Evolutionary conservation across 2,888 invertebrate genomes (phyloP).

Genomic region (Lasius fuliginosus): DNA sequence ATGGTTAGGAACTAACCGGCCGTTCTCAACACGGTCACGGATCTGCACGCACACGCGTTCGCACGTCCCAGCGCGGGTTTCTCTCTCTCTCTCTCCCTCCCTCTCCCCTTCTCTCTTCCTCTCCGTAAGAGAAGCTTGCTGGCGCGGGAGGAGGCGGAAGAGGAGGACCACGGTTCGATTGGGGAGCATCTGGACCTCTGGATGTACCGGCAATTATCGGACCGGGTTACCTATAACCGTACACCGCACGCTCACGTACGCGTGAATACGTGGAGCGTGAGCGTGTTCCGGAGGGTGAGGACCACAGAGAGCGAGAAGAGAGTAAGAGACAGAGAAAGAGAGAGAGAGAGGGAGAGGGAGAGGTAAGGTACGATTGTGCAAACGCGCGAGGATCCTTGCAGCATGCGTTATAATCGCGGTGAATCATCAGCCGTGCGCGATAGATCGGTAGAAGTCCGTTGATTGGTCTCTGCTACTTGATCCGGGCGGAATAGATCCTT

Average conservation of each 20-base stretch:
- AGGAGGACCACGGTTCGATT: conserved; percentile 83
- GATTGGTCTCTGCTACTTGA: conserved; percentile 83
- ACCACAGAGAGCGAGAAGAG: not conserved
- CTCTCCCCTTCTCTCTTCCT: not conserved
- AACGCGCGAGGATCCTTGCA: conserved; percentile 57
- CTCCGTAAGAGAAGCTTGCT: conserved; percentile 11
- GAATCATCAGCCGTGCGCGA: conserved; percentile 78
- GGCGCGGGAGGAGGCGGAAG: conserved; percentile 60
- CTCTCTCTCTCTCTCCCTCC: conserved; percentile 14
- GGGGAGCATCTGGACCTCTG: conserved; percentile 86
- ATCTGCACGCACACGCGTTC: conserved; percentile 71
- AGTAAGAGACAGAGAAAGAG: conserved; percentile 1
- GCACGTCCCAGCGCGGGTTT: conserved; percentile 44
- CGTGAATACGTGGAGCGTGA: conserved; percentile 23
- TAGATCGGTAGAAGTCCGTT: conserved; percentile 82
- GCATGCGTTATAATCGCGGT: conserved; percentile 81
- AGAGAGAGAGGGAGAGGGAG: not conserved
- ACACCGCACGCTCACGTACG: conserved; percentile 61
- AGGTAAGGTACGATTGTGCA: conserved; percentile 40
- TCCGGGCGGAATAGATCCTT: conserved; percentile 64
- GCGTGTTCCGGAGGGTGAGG: conserved; percentile 24
- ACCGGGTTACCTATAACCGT: conserved; percentile 78
- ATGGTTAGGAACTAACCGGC: conserved; percentile 85
- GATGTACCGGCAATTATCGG: conserved; percentile 85
- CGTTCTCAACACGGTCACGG: conserved; percentile 83